Percentiles rank a stretch among this genome's conserved stretches.
Conservation (phyloP, 2,797 vertebrate genomes). For the Neosalanx taihuensis region DNA sequence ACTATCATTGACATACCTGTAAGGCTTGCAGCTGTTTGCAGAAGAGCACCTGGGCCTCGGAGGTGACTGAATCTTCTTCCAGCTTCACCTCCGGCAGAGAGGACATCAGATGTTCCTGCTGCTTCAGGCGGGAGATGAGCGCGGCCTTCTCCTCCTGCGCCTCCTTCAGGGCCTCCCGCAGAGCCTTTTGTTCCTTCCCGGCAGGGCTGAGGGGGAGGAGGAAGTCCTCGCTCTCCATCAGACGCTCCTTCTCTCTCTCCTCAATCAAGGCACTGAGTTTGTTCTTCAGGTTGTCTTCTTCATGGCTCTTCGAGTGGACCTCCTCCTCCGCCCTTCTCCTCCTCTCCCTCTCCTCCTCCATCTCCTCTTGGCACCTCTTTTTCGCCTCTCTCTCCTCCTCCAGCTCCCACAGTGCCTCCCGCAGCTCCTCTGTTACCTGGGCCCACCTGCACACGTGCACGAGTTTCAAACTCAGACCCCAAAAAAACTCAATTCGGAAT, state of each 20-base stretch:
- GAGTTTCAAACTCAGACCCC: neutral
- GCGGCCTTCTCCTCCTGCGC: conserved; percentile 59
- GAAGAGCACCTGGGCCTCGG: conserved; percentile 55
- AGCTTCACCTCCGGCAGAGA: conserved; percentile 66
- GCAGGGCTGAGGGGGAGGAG: conserved; percentile 15
- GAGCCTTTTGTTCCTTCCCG: conserved; percentile 37
- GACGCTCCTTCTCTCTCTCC: conserved; percentile 47
- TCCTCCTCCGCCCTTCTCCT: conserved; percentile 60
- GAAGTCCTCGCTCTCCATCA: conserved; percentile 26
- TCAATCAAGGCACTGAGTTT: conserved; percentile 55
- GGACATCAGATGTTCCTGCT: conserved; percentile 64
- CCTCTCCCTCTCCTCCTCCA: conserved; percentile 51
- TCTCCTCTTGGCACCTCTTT: conserved; percentile 45
- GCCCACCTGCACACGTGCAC: conserved; percentile 58
- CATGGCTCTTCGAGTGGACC: conserved; percentile 51
- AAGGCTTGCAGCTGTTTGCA: conserved; percentile 57
- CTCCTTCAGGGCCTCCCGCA: conserved; percentile 44
- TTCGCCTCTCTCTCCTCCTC: conserved; percentile 70
- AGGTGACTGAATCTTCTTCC: conserved; percentile 50
- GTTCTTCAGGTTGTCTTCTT: conserved; percentile 64
- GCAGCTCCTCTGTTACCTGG: conserved; percentile 73
- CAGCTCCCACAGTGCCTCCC: conserved; percentile 57
- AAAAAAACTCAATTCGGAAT: neutral
- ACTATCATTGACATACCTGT: conserved; percentile 42
- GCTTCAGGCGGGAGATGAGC: conserved; percentile 53